Percentiles rank a stretch among this genome's conserved stretches.
Evolutionary conservation across 53 echinoderm and acorn worm species (phyloP).

Genomic region (Patiria pectinifera): DNA sequence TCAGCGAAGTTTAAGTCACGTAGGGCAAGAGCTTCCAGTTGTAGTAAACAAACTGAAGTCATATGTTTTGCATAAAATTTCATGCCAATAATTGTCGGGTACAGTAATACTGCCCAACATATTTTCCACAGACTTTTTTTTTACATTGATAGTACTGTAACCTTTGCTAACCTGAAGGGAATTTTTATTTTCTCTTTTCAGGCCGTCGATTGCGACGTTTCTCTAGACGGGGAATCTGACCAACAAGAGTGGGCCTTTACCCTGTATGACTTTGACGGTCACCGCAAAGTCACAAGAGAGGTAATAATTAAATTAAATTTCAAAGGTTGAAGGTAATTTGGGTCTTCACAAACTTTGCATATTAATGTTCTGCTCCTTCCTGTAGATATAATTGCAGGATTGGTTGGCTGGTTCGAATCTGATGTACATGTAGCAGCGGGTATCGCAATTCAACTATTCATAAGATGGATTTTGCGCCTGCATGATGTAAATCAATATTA

Average conservation of each 20-base stretch:
- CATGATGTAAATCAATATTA: too few relatives aligned
- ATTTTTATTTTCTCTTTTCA: slow-evolving; percentile 37
- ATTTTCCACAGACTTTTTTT: neutral
- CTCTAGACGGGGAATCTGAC: slow-evolving; percentile 89
- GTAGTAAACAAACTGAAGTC: neutral
- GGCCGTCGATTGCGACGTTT: slow-evolving; percentile 96
- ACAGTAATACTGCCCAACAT: too few relatives aligned
- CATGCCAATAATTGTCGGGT: too few relatives aligned
- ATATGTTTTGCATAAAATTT: neutral
- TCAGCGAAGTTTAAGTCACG: neutral
- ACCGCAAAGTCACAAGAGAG: slow-evolving; percentile 91
- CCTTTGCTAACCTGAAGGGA: neutral
- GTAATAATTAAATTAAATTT: slow-evolving; percentile 28
- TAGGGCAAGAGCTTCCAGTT: neutral
- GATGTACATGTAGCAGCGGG: too few relatives aligned
- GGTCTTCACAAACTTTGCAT: neutral
- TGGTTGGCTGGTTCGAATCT: too few relatives aligned
- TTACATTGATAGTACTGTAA: neutral
- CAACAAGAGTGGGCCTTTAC: slow-evolving; percentile 97
- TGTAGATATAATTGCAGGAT: neutral
- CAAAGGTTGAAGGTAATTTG: neutral
- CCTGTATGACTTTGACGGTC: slow-evolving; percentile 97
- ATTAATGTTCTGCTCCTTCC: neutral
- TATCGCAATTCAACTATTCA: too few relatives aligned
- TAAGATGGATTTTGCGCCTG: too few relatives aligned